phyloP scores from a whole-genome alignment of 2,888 invertebrate genomes.

The Torymus tubicola region DNA sequence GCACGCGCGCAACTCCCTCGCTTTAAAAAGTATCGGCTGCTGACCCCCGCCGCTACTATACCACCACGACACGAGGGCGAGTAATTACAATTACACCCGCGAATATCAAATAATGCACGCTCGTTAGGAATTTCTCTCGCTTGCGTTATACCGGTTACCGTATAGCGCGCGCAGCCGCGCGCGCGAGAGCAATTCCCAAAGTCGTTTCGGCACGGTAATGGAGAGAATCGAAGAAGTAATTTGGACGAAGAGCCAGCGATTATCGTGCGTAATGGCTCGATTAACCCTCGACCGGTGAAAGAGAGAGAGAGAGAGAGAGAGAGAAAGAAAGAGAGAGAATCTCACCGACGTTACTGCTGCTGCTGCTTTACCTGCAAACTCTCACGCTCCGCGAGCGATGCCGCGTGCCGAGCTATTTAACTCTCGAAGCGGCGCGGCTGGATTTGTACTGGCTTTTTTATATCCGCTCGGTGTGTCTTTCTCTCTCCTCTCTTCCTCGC shows the following conservation, averaged over 20 bases:
- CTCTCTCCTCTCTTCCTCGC: slow-evolving; percentile 4
- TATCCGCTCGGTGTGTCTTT: neutral
- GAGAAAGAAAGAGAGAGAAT: slow-evolving; percentile 26
- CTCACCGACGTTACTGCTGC: slow-evolving; percentile 14
- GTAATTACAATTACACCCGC: slow-evolving; percentile 48
- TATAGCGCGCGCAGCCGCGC: neutral
- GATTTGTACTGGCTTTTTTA: too few species aligned
- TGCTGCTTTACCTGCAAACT: slow-evolving; percentile 51
- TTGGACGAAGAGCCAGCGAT: slow-evolving; percentile 58
- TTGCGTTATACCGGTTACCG: neutral
- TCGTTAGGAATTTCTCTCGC: slow-evolving; percentile 39
- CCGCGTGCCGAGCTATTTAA: slow-evolving; percentile 32
- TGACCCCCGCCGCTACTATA: too few species aligned
- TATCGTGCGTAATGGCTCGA: slow-evolving; percentile 62
- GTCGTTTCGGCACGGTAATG: slow-evolving; percentile 59
- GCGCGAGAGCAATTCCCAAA: slow-evolving; percentile 55
- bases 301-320: slow-evolving; percentile 17
- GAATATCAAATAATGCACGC: slow-evolving; percentile 51
- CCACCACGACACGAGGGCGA: neutral
- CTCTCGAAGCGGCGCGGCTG: slow-evolving; percentile 10
- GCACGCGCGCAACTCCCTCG: too few species aligned
- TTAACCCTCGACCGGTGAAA: slow-evolving; percentile 56
- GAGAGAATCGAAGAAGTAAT: slow-evolving; percentile 61
- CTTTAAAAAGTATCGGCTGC: slow-evolving; percentile 7
- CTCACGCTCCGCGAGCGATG: slow-evolving; percentile 31